phyloP scores from a whole-genome alignment of 1,140 invertebrate genomes.

The Drosophila subpulchrella region DNA sequence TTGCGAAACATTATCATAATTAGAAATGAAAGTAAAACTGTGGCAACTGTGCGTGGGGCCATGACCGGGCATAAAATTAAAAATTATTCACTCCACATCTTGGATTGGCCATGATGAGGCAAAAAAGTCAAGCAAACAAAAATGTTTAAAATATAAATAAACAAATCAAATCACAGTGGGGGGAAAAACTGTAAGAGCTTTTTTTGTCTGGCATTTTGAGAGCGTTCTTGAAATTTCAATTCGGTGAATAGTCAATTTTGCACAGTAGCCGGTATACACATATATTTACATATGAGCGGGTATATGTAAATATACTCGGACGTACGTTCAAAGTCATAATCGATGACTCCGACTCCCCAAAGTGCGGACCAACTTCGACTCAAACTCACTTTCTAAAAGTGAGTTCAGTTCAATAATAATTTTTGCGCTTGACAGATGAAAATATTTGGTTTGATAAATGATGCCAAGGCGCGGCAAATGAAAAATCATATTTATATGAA shows the following conservation, averaged over 20 bases:
- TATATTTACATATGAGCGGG: constrained; percentile 1
- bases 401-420: constrained; percentile 74
- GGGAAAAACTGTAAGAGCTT: constrained; percentile 14
- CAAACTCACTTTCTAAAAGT: constrained; percentile 76
- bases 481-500: constrained; percentile 30
- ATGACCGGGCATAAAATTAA: constrained; percentile 61
- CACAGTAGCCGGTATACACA: constrained; percentile 60
- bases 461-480: constrained; percentile 38
- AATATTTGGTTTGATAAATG: constrained; percentile 74
- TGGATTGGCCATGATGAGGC: constrained; percentile 72
- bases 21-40: constrained; percentile 80
- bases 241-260: constrained; percentile 63
- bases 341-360: constrained; percentile 59
- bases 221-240: constrained; percentile 75
- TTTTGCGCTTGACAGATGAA: constrained; percentile 60
- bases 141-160: constrained; percentile 68
- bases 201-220: constrained; percentile 36
- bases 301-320: constrained; percentile 14
- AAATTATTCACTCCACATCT: constrained; percentile 8
- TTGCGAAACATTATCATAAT: constrained; percentile 74
- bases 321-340: constrained; percentile 56
- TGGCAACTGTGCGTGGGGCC: constrained; percentile 54
- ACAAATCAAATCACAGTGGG: constrained; percentile 56
- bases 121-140: constrained; percentile 59
- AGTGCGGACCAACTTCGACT: constrained; percentile 38